Percentiles rank a stretch among this genome's conserved stretches.
These are phyloP conservation scores for Maniola jurtina DNA, from an alignment of 1,140 invertebrate genomes.

Conservation along the genomic window DNA sequence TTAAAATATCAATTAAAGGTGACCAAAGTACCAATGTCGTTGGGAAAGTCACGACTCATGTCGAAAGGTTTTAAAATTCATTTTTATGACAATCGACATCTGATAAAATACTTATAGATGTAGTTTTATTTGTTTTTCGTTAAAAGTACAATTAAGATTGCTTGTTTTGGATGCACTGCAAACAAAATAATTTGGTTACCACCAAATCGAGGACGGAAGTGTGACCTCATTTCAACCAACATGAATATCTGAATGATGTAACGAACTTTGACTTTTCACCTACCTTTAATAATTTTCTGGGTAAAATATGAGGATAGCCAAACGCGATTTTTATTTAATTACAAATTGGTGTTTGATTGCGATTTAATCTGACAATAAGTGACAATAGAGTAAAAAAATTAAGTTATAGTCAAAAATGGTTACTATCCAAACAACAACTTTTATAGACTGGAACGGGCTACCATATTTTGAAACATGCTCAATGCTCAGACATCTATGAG, in stretches of 20 bases:
- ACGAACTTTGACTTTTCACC: not conserved
- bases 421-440: no score
- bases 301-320: not conserved
- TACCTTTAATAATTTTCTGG: not conserved
- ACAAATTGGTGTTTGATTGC: no score
- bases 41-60: not conserved
- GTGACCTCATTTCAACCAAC: not conserved
- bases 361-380: no score
- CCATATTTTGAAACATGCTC: no score
- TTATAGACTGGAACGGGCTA: no score
- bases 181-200: not conserved
- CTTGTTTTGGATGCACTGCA: no score
- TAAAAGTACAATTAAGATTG: not conserved
- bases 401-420: no score
- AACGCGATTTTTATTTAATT: no score
- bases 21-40: constrained; percentile 1
- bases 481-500: no score
- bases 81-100: not conserved
- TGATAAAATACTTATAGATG: not conserved
- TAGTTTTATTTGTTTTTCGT: not conserved
- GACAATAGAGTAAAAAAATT: no score
- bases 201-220: not conserved
- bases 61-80: not conserved
- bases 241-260: not conserved
- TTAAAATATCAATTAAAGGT: constrained; percentile 6